phyloP scores from a whole-genome alignment of 2,113 vertebrate species.

The Patagioenas fasciata region DNA sequence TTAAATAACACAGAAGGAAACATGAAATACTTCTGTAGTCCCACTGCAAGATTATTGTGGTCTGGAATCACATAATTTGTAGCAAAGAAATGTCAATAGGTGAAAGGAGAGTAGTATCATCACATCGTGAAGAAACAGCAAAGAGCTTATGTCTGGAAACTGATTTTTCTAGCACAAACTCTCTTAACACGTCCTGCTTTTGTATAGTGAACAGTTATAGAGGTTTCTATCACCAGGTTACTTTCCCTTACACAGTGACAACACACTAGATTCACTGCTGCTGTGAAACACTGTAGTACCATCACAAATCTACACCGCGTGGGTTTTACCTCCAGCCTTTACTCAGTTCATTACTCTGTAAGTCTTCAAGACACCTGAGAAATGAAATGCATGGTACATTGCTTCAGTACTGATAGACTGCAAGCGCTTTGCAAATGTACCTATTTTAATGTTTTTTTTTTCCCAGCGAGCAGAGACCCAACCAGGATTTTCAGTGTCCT shows the following conservation, averaged over 20 bases:
- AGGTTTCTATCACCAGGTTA: not conserved
- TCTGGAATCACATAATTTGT: not conserved
- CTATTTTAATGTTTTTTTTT: not conserved
- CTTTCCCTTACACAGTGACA: not conserved
- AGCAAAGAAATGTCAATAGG: not conserved
- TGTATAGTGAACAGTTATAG: too few species aligned
- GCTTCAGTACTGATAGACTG: not conserved
- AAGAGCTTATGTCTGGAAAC: not conserved
- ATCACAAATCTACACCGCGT: not conserved
- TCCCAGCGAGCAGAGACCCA: not conserved
- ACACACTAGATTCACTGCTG: rapidly evolving
- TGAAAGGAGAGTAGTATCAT: not conserved
- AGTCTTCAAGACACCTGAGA: not conserved
- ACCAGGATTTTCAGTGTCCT: not conserved
- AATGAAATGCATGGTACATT: not conserved
- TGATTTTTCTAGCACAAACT: not conserved
- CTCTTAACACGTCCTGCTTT: not conserved
- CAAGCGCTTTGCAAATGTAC: not conserved
- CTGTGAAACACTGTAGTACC: not conserved
- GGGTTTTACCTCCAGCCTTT: not conserved
- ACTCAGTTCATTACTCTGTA: not conserved
- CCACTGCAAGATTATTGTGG: not conserved
- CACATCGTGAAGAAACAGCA: not conserved
- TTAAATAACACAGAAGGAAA: not conserved
- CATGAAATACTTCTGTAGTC: not conserved